Evolutionary conservation across 2,797 vertebrate genomes (phyloP).

Genomic region (Pangasius larnaudii): DNA sequence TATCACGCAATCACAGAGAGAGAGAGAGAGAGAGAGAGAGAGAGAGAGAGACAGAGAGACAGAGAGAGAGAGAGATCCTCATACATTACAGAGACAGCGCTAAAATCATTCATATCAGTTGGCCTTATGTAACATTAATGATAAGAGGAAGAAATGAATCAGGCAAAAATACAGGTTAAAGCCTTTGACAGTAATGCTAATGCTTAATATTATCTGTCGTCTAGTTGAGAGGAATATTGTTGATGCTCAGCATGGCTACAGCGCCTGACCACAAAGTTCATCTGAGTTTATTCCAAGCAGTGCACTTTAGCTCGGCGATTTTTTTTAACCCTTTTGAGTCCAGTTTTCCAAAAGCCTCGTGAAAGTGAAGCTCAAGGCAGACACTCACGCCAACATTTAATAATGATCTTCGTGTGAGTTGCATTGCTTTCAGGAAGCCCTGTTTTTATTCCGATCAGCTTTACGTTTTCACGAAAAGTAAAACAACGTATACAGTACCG

Average conservation of each 20-base stretch:
- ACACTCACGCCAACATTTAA: not conserved
- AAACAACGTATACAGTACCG: no score
- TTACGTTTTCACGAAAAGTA: no score
- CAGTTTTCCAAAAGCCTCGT: not conserved
- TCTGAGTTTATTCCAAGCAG: not conserved
- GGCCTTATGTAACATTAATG: not conserved
- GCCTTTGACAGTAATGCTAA: not conserved
- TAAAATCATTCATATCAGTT: constrained; percentile 1
- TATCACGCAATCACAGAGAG: not conserved
- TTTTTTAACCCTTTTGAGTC: not conserved
- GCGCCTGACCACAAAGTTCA: not conserved
- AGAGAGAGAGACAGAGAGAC: constrained; percentile 12
- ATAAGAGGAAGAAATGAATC: constrained; percentile 40
- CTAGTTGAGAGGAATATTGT: constrained; percentile 23
- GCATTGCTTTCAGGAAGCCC: no score
- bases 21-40: constrained; percentile 19
- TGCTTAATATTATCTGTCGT: constrained; percentile 37
- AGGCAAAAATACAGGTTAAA: constrained; percentile 3
- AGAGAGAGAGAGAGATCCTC: not conserved
- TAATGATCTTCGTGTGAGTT: not conserved
- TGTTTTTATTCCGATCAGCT: no score
- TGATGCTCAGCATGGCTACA: constrained; percentile 5
- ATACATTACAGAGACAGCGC: not conserved
- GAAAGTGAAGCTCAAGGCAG: not conserved
- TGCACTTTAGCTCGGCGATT: not conserved